Evolutionary conservation across 2,888 invertebrate species (phyloP).

Genomic region (Lasioglossum villosulum): DNA sequence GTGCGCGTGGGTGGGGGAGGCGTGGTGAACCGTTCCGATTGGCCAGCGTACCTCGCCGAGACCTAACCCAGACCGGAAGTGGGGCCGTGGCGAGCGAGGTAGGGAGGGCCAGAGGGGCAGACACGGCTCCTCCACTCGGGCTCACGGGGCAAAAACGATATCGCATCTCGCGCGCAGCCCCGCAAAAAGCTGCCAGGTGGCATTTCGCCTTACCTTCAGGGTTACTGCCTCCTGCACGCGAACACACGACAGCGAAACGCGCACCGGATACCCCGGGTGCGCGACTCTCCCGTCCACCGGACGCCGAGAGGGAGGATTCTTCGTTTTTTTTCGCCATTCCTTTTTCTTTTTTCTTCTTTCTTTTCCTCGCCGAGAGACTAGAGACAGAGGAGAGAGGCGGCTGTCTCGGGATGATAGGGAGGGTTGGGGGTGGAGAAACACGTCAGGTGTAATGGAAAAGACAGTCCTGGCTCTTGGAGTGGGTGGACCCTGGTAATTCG

Average conservation of each 20-base stretch:
- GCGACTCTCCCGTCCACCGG: constrained; percentile 1
- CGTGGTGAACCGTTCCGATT: constrained; percentile 79
- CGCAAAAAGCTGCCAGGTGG: constrained; percentile 84
- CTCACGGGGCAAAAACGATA: constrained; percentile 80
- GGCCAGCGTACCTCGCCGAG: constrained; percentile 61
- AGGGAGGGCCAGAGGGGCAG: constrained; percentile 28
- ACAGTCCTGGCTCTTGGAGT: background rate
- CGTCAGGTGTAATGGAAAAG: constrained; percentile 6
- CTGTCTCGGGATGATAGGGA: background rate
- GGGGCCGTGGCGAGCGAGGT: constrained; percentile 63
- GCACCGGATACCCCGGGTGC: constrained; percentile 40
- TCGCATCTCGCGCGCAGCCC: constrained; percentile 77
- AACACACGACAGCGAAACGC: constrained; percentile 56
- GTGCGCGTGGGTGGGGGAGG: constrained; percentile 84
- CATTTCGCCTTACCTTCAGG: constrained; percentile 82
- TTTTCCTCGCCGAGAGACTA: too few relatives aligned
- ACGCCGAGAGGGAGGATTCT: background rate
- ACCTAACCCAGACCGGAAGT: constrained; percentile 76
- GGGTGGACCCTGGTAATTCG: background rate
- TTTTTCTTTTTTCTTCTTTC: background rate
- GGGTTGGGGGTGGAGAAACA: constrained; percentile 3
- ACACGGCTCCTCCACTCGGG: constrained; percentile 54
- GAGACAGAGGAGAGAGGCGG: background rate
- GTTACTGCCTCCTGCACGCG: constrained; percentile 76
- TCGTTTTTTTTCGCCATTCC: background rate